These are phyloP conservation scores for Lucilia sericata DNA, from an alignment of 1,140 invertebrate genomes.

Conservation along the genomic window DNA sequence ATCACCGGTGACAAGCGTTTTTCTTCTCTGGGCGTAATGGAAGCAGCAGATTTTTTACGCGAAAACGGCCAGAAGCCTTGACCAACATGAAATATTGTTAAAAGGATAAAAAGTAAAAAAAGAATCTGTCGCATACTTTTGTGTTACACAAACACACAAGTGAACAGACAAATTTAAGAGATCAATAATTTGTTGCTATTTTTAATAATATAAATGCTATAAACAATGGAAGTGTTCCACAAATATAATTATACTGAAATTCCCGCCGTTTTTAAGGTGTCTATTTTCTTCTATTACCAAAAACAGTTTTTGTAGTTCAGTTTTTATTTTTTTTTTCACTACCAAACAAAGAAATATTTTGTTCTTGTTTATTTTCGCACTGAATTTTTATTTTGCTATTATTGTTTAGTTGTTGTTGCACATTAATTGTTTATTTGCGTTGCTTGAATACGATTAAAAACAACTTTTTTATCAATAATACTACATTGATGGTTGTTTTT, in stretches of 20 bases:
- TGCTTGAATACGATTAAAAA: not conserved
- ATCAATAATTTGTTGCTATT: too few relatives aligned
- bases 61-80: constrained; percentile 58
- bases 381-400: not conserved
- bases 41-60: not conserved
- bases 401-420: constrained; percentile 7
- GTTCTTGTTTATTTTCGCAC: not conserved
- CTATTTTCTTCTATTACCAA: not conserved
- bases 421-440: constrained; percentile 17
- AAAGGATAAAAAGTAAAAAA: constrained; percentile 43
- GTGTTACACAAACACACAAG: not conserved
- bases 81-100: constrained; percentile 33
- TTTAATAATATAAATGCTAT: too few relatives aligned
- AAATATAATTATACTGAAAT: not conserved
- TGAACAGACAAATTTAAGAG: not conserved
- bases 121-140: constrained; percentile 20
- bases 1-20: constrained; percentile 62
- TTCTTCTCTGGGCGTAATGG: constrained; percentile 5
- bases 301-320: not conserved
- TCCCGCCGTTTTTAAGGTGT: not conserved
- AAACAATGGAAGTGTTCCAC: too few relatives aligned
- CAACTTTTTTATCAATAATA: constrained; percentile 13
- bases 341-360: not conserved
- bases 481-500: constrained; percentile 9
- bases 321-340: not conserved